A percentile compares a stretch with the other conserved stretches of the same genome.
Evolutionary conservation across 1,140 invertebrate genomes (phyloP).

Genomic region (Ooceraea biroi): DNA sequence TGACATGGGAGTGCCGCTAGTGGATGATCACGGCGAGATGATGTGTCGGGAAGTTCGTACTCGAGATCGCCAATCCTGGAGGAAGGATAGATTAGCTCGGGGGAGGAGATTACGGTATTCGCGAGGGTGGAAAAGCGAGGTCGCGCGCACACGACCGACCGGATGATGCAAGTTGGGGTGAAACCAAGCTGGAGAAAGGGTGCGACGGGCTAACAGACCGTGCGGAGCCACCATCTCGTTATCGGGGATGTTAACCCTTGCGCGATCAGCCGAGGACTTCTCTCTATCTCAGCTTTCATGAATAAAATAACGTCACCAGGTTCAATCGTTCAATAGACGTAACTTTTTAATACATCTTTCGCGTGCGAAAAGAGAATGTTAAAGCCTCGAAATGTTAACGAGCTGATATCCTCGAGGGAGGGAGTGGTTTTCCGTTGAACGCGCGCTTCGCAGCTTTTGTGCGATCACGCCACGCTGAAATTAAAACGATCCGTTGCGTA

Average conservation of each 20-base stretch:
- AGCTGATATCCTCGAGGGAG: too few species aligned
- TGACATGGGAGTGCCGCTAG: too few species aligned
- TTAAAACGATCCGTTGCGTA: too few species aligned
- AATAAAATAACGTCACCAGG: background rate
- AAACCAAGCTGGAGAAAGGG: constrained; percentile 52
- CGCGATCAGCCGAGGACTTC: constrained; percentile 3
- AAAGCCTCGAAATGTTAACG: too few species aligned
- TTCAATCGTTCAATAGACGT: background rate
- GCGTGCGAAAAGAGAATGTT: background rate
- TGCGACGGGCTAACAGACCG: constrained; percentile 22
- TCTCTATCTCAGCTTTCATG: too few species aligned
- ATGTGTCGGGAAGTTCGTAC: too few species aligned
- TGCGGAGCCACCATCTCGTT: constrained; percentile 54
- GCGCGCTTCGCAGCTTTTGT: too few species aligned
- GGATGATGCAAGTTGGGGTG: constrained; percentile 50
- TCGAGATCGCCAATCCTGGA: constrained; percentile 40
- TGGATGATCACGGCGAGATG: too few species aligned
- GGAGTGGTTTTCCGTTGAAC: too few species aligned
- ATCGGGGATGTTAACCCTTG: constrained; percentile 53
- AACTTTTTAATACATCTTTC: background rate
- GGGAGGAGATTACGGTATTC: constrained; percentile 35
- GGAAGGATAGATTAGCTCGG: constrained; percentile 38
- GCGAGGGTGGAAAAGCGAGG: constrained; percentile 5
- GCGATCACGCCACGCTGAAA: too few species aligned
- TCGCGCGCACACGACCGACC: constrained; percentile 20